phyloP scores from a whole-genome alignment of 1,140 invertebrate genomes.

The Marisa cornuarietis region DNA sequence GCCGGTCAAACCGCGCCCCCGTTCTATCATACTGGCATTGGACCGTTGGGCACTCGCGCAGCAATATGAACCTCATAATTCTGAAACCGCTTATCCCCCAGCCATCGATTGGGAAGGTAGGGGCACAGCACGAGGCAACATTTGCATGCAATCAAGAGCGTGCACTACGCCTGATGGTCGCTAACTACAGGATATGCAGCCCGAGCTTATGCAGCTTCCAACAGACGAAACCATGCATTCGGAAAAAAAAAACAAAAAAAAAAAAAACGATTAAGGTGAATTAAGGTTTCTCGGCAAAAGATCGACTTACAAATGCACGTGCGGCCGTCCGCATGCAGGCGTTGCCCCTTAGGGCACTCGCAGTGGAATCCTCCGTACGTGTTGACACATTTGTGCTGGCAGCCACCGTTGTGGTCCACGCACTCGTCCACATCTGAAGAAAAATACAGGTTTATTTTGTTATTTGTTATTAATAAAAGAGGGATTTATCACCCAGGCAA shows the following conservation, averaged over 20 bases:
- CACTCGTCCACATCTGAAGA: conserved; percentile 63
- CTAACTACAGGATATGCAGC: neutral
- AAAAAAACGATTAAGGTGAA: neutral
- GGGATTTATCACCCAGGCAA: neutral
- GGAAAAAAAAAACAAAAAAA: too few species aligned
- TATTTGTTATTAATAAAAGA: neutral
- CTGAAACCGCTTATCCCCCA: too few species aligned
- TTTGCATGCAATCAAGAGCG: neutral
- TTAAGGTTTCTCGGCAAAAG: neutral
- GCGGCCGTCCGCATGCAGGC: conserved; percentile 56
- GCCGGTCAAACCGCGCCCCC: too few species aligned
- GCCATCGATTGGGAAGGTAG: too few species aligned
- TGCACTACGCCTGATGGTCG: neutral
- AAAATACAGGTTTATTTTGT: neutral
- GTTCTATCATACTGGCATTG: too few species aligned
- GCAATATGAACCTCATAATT: too few species aligned
- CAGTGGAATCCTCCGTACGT: conserved; percentile 59
- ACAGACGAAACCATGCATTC: neutral
- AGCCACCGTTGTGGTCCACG: conserved; percentile 55
- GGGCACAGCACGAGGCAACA: neutral
- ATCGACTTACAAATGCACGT: conserved; percentile 57
- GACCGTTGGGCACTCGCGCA: too few species aligned
- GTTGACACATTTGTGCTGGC: conserved; percentile 61
- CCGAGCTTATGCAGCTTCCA: neutral
- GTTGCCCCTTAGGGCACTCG: conserved; percentile 56